A percentile compares a stretch with the other conserved stretches of the same genome.
These are phyloP conservation scores for Eciton burchellii DNA, from an alignment of 1,140 invertebrate genomes.

Conservation along the genomic window DNA sequence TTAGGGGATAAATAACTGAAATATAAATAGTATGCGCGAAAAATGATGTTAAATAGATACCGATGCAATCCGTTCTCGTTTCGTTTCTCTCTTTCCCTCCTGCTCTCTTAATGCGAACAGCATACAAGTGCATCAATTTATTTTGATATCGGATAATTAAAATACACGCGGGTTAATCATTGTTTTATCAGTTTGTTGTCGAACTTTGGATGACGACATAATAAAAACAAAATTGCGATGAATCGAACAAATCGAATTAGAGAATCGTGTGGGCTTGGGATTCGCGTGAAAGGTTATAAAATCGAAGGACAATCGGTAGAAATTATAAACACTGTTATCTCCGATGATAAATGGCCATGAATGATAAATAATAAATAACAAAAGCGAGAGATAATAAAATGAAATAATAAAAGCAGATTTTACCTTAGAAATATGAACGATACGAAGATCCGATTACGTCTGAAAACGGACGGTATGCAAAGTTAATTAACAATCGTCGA, in stretches of 20 bases:
- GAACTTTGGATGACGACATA: background rate
- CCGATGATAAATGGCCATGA: no score
- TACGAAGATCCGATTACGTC: background rate
- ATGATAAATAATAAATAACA: no score
- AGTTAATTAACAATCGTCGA: background rate
- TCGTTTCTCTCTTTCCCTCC: no score
- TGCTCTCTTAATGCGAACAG: background rate
- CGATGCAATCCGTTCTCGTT: background rate
- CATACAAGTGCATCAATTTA: background rate
- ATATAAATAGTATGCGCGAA: background rate
- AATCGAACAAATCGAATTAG: no score
- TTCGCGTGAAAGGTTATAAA: no score
- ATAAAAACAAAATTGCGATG: no score
- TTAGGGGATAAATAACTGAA: background rate
- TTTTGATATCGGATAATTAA: conserved; percentile 1
- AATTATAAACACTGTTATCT: no score
- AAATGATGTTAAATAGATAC: conserved; percentile 19
- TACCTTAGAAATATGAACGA: background rate
- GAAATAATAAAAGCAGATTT: no score
- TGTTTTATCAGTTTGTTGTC: background rate
- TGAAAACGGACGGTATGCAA: background rate
- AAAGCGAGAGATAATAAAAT: no score
- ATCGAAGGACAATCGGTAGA: no score
- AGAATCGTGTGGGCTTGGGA: no score
- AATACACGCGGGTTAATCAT: background rate